Base-by-base conservation (phyloP, 2,113 vertebrate genomes). In the Malaclemys terrapin region DNA sequence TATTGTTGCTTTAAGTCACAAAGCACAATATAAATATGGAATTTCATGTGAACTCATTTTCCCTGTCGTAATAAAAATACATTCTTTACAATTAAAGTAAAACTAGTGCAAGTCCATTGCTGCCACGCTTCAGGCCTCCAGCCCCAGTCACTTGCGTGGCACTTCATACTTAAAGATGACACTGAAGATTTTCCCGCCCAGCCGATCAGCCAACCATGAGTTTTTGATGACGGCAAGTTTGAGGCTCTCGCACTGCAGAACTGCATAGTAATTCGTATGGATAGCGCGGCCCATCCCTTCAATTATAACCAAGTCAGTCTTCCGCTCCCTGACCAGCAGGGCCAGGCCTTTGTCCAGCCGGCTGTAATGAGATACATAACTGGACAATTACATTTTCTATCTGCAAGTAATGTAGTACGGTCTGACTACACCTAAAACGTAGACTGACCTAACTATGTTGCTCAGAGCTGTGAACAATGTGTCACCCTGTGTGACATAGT, bases 81-180 rank as follows among this genome's bases (percentile, higher is more conserved):
- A 94, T 97, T 97, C 98, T 97, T 97, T 98, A 97, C 85, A 92
- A 86, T 97, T 88, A 91, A 88, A 94, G 97, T 97, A 97, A 83
- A 98, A 97, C 78, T 91, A 92, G 94, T 98, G 98, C 98, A 98
- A 98, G 97, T 96, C 91, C 80, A 0, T 72, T 11, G 59, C 4
- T 38, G 62, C 93, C 35, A 82, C 14, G 9, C 8, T 62, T 25
- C 79, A 0, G 31, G 2, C 1, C 5, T 1, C 85, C 80, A 1
- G 42, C 13, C 2, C 1, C 31, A 24, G 54, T 98, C 97, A 97
- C 97, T 98, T 89, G 14, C 95, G 89, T 1, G 99, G 99, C 82
- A 99, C 98, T 98, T 99, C 99, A 0, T 99, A 99, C 96, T 99
- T 99, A 97, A 99, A 99, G 93, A 99, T 99, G 92, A 99, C 99